Base-by-base conservation (phyloP, 1,140 invertebrate genomes). In the Plectus sambesii region DNA sequence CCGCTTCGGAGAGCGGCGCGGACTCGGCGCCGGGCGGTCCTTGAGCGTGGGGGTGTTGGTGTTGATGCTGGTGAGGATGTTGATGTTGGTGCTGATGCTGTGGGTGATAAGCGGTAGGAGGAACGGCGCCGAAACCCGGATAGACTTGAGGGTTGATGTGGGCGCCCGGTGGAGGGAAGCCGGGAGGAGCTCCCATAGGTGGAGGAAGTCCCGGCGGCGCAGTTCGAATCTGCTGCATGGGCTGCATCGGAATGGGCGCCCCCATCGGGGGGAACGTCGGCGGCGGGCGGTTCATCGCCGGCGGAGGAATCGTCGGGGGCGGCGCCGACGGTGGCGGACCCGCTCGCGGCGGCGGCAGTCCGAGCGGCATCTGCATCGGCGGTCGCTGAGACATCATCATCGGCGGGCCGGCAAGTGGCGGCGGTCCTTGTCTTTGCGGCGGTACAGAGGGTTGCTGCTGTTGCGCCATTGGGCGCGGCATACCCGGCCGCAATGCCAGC, bases 381-480 rank as follows among this genome's bases (percentile, higher is more conserved):
- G 44, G 45, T 48, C 77, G 73, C 3, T 77, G 47, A 68, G 76
- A 54, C 15, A 61, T 51, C 5, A 50, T 51, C 45, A 64, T 61
- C 15, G 62, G 72, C 15, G 77, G 78, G 67, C 79, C 78, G 6
- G 80, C 56, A 63, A 78, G 79, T 20, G 78, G 77, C 12, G 78
- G 77, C 2, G 79, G 81, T 61, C 82, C 81, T 12, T 76, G 78
- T 24, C 56, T 33, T 8, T 46, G 33, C 12, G 26, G 15, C 20
- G 55, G 39, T 41, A 57, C 57, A 2, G 49, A 52, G 20, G 58
- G 27, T 42, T 58, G 44, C n/a, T 57, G 52, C 9, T 56, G 58
- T n/a, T n/a, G n/a, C n/a, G n/a, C n/a, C 69, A 94, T 87, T 19
- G 87, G 87, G 27, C 85, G 85, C 26, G 86, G 85, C 27, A 81